phyloP scores from a whole-genome alignment of 1,140 invertebrate genomes.

The Hycleus cichorii region DNA sequence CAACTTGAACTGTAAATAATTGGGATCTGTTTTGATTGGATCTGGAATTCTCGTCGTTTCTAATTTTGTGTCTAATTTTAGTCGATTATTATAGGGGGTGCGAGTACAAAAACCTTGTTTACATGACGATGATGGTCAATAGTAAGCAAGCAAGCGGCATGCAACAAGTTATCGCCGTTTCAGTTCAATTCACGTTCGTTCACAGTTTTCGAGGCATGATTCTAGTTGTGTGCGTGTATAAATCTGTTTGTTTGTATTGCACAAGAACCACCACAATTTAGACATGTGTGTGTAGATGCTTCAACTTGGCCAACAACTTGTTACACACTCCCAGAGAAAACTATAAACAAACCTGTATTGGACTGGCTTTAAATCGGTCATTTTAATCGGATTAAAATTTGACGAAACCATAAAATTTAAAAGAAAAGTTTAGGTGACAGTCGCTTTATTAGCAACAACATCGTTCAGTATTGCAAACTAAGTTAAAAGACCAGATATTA shows the following conservation, averaged over 20 bases:
- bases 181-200: constrained; percentile 10
- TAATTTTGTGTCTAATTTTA: background rate
- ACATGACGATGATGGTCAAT: constrained; percentile 10
- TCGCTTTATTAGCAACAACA: constrained; percentile 2
- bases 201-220: constrained; percentile 10
- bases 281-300: no score
- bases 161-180: constrained; percentile 16
- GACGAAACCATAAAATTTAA: no score
- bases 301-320: constrained; percentile 18
- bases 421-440: no score
- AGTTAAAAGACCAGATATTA: constrained; percentile 15
- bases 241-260: constrained; percentile 16
- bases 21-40: no score
- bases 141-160: background rate
- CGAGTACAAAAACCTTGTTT: constrained; percentile 12
- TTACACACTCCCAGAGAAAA: constrained; percentile 15
- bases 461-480: constrained; percentile 3
- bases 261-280: constrained; percentile 7
- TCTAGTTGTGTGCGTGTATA: constrained; percentile 8
- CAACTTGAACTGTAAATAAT: no score
- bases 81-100: background rate
- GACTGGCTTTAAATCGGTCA: no score
- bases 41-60: background rate
- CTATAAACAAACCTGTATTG: constrained; percentile 11
- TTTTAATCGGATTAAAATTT: no score